Evolutionary conservation across 1,140 invertebrate genomes (phyloP), one percentile per base, ranked within the genome.

Genomic region (Drosophila nebulosa): DNA sequence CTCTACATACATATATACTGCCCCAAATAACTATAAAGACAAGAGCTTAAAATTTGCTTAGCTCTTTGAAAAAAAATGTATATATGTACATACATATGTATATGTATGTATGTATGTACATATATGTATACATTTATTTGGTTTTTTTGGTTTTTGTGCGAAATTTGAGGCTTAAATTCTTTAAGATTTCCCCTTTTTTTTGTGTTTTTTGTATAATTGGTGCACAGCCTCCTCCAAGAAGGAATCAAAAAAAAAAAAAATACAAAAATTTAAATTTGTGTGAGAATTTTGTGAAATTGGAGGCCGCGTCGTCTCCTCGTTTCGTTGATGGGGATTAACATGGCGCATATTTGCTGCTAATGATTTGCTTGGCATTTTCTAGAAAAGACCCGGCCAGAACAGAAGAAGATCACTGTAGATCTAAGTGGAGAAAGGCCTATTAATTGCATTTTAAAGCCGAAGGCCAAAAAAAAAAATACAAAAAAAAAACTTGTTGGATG

Each of bases 151-250:
- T 59, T 67, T 21, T 65, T 66, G 60, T 57, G 51, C 74, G 83
- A 88, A 88, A 86, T 77, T 69, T 64, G 78, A 88, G 72, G 84
- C 63, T 79, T 79, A 88, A 83, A 89, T 88, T 88, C 69, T 68
- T 60, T n/a, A 63, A 63, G 68, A 75, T 68, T 36, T 62, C 56
- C 65, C 64, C 63, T 56, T 66, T 73, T 74, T 81, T 74, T 63
- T 66, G 59, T 72, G 69, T 56, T 66, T 63, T 68, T 50, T 57
- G 66, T 36, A 57, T 74, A 77, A 69, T 69, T 75, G 75, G 76
- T 72, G 66, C 69, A 78, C 60, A 57, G 36, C 59, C 16, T 16
- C 55, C 24, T 55, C 36, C 36, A 65, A 36, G 35, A 36, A 36
- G 12, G 67, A 67, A 53, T 65, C 53, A 10, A 12, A 22, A 32